phyloP scores from a whole-genome alignment of 1,140 invertebrate genomes.

The Leptopilina boulardi region DNA sequence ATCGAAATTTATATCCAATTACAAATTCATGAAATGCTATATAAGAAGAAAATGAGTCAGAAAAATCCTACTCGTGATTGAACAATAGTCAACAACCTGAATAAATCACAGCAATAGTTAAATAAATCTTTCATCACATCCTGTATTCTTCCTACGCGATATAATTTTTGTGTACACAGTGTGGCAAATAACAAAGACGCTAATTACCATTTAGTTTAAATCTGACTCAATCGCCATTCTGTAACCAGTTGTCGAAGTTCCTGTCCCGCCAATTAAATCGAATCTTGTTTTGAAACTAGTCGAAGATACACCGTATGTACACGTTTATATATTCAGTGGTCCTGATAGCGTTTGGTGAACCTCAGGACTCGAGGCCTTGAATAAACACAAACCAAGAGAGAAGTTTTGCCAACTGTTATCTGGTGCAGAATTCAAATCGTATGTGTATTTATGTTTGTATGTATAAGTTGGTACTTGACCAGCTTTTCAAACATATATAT shows the following conservation, averaged over 20 bases:
- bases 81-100: background rate
- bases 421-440: slow-evolving; percentile 53
- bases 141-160: slow-evolving; percentile 23
- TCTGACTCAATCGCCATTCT: background rate
- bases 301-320: background rate
- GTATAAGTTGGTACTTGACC: slow-evolving; percentile 17
- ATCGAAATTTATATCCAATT: too few species aligned
- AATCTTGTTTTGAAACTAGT: background rate
- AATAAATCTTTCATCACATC: background rate
- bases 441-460: slow-evolving; percentile 46
- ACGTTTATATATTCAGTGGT: too few species aligned
- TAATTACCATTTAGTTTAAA: background rate
- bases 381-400: slow-evolving; percentile 46
- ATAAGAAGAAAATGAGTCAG: background rate
- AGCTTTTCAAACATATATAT: slow-evolving; percentile 51
- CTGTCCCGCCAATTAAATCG: background rate
- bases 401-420: slow-evolving; percentile 52
- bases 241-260: background rate
- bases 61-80: background rate
- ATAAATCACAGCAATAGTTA: background rate
- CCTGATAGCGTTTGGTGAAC: slow-evolving; percentile 36
- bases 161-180: background rate
- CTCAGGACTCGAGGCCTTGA: slow-evolving; percentile 37
- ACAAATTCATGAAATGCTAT: too few species aligned
- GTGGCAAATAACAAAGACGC: slow-evolving; percentile 8